Evolutionary conservation across 2,113 vertebrate genomes (phyloP), one percentile per base, ranked within the genome.

Genomic region (Vanacampus margaritifer): DNA sequence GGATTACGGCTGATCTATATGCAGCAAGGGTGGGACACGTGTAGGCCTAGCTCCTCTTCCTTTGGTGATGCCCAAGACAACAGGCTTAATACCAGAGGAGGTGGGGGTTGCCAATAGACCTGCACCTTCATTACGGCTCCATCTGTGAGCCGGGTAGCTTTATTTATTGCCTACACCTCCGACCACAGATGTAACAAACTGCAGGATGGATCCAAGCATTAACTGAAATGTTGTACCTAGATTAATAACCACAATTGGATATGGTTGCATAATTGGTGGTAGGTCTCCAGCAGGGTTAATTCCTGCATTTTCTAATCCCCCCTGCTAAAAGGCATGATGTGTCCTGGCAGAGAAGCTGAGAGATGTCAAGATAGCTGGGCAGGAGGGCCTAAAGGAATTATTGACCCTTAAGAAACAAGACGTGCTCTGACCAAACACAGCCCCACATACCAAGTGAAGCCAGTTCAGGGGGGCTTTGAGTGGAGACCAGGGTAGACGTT

Each of bases 1-100:
- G 88, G 89, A 90, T 89, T 89, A 90, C 67, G 78, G 83, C 80
- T 90, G 87, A 90, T 90, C 86, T 90, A 89, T 90, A 90, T 88
- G 88, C 88, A 87, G 88, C 84, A 62, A 84, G 77, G 81, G 81
- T 89, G 84, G 84, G 86, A 88, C 87, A 88, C 72, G 71, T 89
- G 87, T 87, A 84, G 85, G 71, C 82, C 79, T 76, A 74, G 75
- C 81, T 82, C 84, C 76, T 65, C 73, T 80, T 81, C 82, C 74
- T 84, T 75, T 63, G 77, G 80, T 77, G 81, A 85, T 86, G 75
- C 84, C 85, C 79, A 69, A 83, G 82, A 83, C 83, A 77, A 81
- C 78, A 74, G 73, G 69, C 75, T 69, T 76, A 78, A 79, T 76
- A 84, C 78, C 80, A 71, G 69, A 68, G 72, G 71, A 69, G 75